Evolutionary conservation across 2,113 vertebrate species (phyloP), one percentile per base, ranked within the genome.

Genomic region (Synchiropus splendidus): DNA sequence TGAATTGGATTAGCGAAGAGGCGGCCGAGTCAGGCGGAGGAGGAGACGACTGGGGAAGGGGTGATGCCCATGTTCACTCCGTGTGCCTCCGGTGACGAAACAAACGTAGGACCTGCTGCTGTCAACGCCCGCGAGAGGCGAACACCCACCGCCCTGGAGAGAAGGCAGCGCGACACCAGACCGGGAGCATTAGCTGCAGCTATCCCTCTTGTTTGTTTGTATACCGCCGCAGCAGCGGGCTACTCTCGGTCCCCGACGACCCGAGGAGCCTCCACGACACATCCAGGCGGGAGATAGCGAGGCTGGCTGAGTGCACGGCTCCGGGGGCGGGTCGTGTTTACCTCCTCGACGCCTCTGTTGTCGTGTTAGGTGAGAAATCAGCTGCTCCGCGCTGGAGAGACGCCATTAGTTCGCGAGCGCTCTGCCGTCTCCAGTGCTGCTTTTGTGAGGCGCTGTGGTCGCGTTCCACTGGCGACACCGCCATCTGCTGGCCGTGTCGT

Each of bases 401-500:
- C 84, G 80, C 84, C 84, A 87, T 86, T 85, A 69, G 75, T 79
- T 43, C 43, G 60, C 18, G 53, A 42, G 42, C 62, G 38, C 47
- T 21, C 74, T 76, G 64, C 64, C 31, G 58, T 70, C 30, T 45
- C 38, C 56, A 47, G 58, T 21, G 64, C 54, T 48, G 41, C 78
- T 45, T n/a, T 31, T 18, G 34, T 45, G 66, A 51, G 45, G 32
- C 52, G 47, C 10, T 6, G 35, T 16, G 54, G 2, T n/a, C n/a
- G n/a, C n/a, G n/a, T 31, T 6, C 14, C 16, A 15, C 17, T 6
- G 2, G 3, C 49, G 3, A 37, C 36, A 47, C 66, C 70, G 51
- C 72, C 63, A 12, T 51, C 50, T 67, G 44, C 57, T 50, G 82
- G 18, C 10, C 0, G 48, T 38, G 38, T 31, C 9, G 32, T 34